These are phyloP conservation scores for Dicentrarchus labrax DNA, from an alignment of 2,113 vertebrate species.

Conservation along the genomic window DNA sequence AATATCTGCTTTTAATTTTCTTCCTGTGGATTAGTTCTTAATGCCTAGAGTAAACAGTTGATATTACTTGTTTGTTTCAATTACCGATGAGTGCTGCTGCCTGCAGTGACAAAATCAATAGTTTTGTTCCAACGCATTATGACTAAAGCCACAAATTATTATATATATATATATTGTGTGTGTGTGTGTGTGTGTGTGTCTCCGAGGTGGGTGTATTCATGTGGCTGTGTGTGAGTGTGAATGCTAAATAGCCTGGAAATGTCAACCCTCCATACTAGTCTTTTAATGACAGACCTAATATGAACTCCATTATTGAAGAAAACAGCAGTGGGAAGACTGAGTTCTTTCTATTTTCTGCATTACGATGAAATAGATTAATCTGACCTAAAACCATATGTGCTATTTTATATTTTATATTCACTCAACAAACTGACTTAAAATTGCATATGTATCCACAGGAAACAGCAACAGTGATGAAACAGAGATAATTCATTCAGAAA, in stretches of 20 bases:
- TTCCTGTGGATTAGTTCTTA: not conserved
- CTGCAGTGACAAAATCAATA: constrained; percentile 46
- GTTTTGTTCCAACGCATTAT: constrained; percentile 43
- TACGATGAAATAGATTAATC: not conserved
- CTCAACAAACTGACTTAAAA: not conserved
- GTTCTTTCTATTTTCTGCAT: not conserved
- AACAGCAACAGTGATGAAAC: constrained; percentile 85
- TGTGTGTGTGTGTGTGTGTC: constrained; percentile 5
- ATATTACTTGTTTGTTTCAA: constrained; percentile 42
- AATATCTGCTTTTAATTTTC: not conserved
- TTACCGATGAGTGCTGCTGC: constrained; percentile 18
- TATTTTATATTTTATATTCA: not conserved
- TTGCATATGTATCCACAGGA: constrained; percentile 64
- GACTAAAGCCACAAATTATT: not conserved
- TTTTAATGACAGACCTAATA: constrained; percentile 12
- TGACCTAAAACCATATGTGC: not conserved
- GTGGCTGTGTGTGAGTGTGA: constrained; percentile 34
- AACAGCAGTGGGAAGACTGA: not conserved
- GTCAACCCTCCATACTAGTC: constrained; percentile 8
- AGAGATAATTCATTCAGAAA: constrained; percentile 79
- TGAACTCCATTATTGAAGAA: not conserved
- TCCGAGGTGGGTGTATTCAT: not conserved
- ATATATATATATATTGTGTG: not conserved
- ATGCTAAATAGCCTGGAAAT: constrained; percentile 59
- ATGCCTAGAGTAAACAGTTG: not conserved